Evolutionary conservation across 1,140 invertebrate genomes (phyloP).

Genomic region (Bombus soroeensis): DNA sequence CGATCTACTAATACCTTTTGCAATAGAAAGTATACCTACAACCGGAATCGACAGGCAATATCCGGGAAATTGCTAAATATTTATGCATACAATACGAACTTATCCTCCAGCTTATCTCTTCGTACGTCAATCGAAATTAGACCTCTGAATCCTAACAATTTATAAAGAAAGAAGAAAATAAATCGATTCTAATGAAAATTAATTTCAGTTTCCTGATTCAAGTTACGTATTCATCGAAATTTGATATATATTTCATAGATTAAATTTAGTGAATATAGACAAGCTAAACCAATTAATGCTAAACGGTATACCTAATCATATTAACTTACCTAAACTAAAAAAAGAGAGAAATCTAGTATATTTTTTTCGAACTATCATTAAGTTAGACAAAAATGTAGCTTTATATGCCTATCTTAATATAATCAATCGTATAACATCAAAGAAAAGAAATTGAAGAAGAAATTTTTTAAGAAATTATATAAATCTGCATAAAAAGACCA

Average conservation of each 20-base stretch:
- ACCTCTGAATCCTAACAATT: background rate
- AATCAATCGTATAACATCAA: background rate
- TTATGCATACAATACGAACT: background rate
- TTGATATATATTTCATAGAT: background rate
- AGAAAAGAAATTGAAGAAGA: too few relatives aligned
- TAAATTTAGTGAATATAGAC: background rate
- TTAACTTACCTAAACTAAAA: background rate
- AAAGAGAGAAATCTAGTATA: background rate
- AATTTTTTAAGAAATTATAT: background rate
- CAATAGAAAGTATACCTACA: conserved; percentile 26
- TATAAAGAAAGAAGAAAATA: background rate
- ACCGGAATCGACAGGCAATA: background rate
- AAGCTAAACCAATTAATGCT: background rate
- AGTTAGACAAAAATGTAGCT: background rate
- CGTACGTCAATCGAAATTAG: background rate
- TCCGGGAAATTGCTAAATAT: conserved; percentile 10
- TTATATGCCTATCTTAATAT: background rate
- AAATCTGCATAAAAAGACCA: background rate
- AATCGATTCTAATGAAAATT: background rate
- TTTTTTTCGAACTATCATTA: too few relatives aligned
- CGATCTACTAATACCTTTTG: conserved; percentile 19
- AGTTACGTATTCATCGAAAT: background rate
- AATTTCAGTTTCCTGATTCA: background rate
- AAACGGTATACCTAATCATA: background rate
- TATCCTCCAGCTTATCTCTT: background rate